Evolutionary conservation across 2,797 vertebrate species (phyloP).

Genomic region (Dicrostonyx torquatus): DNA sequence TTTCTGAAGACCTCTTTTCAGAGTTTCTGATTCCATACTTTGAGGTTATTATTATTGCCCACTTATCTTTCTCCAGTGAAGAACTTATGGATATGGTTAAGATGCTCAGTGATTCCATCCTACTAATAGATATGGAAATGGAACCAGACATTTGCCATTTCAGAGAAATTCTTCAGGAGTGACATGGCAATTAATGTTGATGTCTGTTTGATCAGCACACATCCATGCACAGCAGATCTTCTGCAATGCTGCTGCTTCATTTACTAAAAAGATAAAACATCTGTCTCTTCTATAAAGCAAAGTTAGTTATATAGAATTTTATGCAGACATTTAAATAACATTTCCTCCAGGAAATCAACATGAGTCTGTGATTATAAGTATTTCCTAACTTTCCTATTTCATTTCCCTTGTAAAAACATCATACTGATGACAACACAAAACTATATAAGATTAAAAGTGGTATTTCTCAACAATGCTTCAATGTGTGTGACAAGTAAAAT

Average conservation of each 20-base stretch:
- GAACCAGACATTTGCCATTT: not conserved
- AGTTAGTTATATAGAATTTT: not conserved
- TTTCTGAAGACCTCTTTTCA: not conserved
- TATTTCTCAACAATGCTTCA: not conserved
- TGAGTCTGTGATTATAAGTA: not conserved
- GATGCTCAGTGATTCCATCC: not conserved
- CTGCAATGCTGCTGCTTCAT: not conserved
- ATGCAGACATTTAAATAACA: not conserved
- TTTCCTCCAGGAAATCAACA: not conserved
- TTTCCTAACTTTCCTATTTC: not conserved
- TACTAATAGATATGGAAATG: not conserved
- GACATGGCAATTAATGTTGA: not conserved
- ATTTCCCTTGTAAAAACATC: not conserved
- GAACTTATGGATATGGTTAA: not conserved
- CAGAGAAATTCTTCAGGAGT: not conserved
- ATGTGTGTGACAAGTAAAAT: constrained; percentile 3
- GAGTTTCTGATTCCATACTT: not conserved
- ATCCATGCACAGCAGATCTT: not conserved
- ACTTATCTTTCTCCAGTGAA: not conserved
- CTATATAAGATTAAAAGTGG: not conserved
- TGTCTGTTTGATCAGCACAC: not conserved
- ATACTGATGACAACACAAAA: not conserved
- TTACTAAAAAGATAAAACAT: not conserved
- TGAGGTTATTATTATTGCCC: not conserved
- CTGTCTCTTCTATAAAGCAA: not conserved